Conservation (phyloP, 1,140 invertebrate species). For the Tetramorium alpestre region DNA sequence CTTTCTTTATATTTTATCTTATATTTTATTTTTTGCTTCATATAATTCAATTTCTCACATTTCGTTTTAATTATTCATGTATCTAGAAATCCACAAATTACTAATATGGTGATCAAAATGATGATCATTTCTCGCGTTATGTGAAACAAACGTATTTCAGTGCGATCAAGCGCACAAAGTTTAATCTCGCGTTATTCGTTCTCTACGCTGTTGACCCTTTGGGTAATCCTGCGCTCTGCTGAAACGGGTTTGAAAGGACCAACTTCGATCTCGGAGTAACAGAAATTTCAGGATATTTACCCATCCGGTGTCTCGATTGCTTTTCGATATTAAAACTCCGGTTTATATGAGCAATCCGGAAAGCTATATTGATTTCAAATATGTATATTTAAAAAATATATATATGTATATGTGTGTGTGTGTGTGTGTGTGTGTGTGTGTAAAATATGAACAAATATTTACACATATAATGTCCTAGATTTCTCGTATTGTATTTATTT, state of each 20-base stretch:
- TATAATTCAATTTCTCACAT: not conserved
- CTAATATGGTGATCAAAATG: not conserved
- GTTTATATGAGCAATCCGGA: slow-evolving; percentile 10
- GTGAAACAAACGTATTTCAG: slow-evolving; percentile 57
- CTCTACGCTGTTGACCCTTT: slow-evolving; percentile 61
- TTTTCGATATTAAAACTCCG: slow-evolving; percentile 54
- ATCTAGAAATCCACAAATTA: not conserved
- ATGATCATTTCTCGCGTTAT: slow-evolving; percentile 20
- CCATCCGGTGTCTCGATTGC: slow-evolving; percentile 40
- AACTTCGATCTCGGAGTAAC: slow-evolving; percentile 60
- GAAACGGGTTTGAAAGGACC: slow-evolving; percentile 59
- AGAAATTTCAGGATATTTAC: slow-evolving; percentile 50
- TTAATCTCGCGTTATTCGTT: slow-evolving; percentile 68
- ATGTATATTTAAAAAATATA: slow-evolving; percentile 4
- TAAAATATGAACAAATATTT: not conserved
- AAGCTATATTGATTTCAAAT: not conserved
- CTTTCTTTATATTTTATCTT: not conserved
- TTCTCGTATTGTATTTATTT: slow-evolving; percentile 4
- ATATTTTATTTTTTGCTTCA: not conserved
- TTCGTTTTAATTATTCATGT: not conserved
- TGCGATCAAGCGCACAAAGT: slow-evolving; percentile 36
- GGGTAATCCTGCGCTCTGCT: slow-evolving; percentile 56
- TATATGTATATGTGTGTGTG: too few relatives aligned
- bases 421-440: not conserved
- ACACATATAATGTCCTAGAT: not conserved